Base-by-base conservation (phyloP, 1,140 invertebrate species). In the Oncopodura yosiiana region DNA sequence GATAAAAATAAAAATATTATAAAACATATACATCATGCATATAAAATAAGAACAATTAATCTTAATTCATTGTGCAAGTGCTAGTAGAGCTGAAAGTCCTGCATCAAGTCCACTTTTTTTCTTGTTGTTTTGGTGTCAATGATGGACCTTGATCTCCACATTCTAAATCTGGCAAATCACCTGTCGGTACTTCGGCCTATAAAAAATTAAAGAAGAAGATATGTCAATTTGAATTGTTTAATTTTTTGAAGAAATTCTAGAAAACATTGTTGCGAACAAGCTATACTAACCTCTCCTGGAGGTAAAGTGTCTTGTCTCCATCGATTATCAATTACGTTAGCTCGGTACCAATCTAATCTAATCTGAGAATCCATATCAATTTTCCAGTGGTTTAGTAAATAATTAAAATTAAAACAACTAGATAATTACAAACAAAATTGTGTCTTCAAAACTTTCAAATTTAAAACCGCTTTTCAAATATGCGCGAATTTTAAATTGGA, bases 21-120 rank as follows among this genome's bases (percentile, higher is more conserved):
- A n/a, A n/a, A n/a, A n/a, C n/a, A n/a, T n/a, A n/a, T n/a, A n/a
- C n/a, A n/a, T n/a, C n/a, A n/a, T n/a, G n/a, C n/a, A n/a, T n/a
- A 34, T 34, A 8, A 34, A 34, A 34, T 34, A 8, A 34, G 14
- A 34, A 34, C 14, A 34, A 34, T 14, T 34, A 8, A 8, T 6
- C 14, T 34, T 34, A n/a, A 9, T 5, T 49, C 32, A 61, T 30
- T 61, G 54, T 6, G 60, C 60, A 3, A 56, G 27, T 1, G 60
- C 21, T 4, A 62, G 29, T 2, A 62, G 34, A 18, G 48, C 23
- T 16, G 52, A 38, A 6, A 64, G 45, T 34, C 56, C 62, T n/a
- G 52, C 41, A 46, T 64, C 62, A 1, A n/a, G 55, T 52, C 62
- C 62, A 64, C 32, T 64, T 64, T 37, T 61, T 52, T 32, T 64